These are phyloP conservation scores for Xenus cinereus DNA, from an alignment of 2,113 vertebrate genomes.

Conservation along the genomic window DNA sequence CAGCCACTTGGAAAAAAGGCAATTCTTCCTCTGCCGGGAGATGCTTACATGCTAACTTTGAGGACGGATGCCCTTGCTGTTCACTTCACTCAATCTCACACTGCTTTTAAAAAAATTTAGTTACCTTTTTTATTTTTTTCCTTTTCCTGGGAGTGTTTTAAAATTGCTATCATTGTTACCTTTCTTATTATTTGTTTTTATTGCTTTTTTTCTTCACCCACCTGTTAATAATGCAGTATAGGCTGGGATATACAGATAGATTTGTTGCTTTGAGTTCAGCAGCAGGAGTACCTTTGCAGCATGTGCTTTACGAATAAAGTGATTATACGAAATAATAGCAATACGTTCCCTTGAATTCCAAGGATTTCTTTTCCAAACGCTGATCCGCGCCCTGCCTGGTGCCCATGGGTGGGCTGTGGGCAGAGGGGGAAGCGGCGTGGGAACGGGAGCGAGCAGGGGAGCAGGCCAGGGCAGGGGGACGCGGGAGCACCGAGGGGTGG, in stretches of 20 bases:
- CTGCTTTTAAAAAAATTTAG: background rate
- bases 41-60: background rate
- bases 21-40: background rate
- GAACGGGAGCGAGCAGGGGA: background rate
- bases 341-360: conserved; percentile 13
- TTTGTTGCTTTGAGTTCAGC: conserved; percentile 33
- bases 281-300: conserved; percentile 26
- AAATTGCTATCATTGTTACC: conserved; percentile 21
- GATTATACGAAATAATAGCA: conserved; percentile 14
- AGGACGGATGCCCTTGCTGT: conserved; percentile 17
- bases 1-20: conserved; percentile 17
- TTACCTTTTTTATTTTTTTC: background rate
- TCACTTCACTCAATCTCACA: conserved; percentile 7
- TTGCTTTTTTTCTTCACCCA: conserved; percentile 23
- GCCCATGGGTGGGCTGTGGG: background rate
- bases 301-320: conserved; percentile 48
- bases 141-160: background rate
- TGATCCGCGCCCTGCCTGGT: background rate
- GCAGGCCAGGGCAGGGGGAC: background rate
- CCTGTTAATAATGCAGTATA: background rate
- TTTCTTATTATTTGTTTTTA: conserved; percentile 51
- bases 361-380: background rate
- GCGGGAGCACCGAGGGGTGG: background rate
- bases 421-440: background rate
- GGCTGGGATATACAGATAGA: background rate